Evolutionary conservation across 2,888 invertebrate genomes (phyloP).

Genomic region (Epirrhoe alternata): DNA sequence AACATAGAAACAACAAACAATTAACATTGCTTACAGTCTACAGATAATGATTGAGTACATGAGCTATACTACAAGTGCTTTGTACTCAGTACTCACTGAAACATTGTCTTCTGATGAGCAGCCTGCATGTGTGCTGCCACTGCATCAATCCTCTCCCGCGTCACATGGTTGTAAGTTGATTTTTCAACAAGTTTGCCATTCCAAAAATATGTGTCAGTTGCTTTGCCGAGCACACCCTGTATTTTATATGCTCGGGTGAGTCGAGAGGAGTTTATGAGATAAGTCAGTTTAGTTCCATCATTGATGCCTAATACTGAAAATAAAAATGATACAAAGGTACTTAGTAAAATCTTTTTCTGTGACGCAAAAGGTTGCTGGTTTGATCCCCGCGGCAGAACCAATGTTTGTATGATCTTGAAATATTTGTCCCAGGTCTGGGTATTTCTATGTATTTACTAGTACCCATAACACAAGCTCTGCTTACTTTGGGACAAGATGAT

Average conservation of each 20-base stretch:
- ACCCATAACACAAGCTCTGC: too few species aligned
- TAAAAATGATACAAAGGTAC: neutral
- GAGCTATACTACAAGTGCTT: too few species aligned
- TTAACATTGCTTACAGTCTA: too few species aligned
- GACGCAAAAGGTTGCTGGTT: too few species aligned
- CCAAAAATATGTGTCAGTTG: slow-evolving; percentile 90
- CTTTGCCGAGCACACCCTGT: slow-evolving; percentile 90
- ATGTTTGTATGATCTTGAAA: too few species aligned
- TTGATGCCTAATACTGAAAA: slow-evolving; percentile 90
- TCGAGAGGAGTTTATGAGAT: slow-evolving; percentile 84
- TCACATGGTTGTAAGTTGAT: slow-evolving; percentile 89
- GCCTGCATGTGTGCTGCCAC: slow-evolving; percentile 93
- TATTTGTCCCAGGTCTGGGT: too few species aligned
- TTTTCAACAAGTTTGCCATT: slow-evolving; percentile 90
- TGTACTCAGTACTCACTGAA: slow-evolving; percentile 86
- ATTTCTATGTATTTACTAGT: too few species aligned
- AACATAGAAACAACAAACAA: too few species aligned
- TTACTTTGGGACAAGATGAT: too few species aligned
- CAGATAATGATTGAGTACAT: too few species aligned
- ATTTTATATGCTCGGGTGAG: slow-evolving; percentile 90
- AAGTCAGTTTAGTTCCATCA: slow-evolving; percentile 84
- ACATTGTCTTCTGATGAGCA: slow-evolving; percentile 94
- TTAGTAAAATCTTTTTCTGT: too few species aligned
- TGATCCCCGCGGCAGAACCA: too few species aligned
- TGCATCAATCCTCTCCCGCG: slow-evolving; percentile 88